Percentiles rank a stretch among this genome's conserved stretches.
These are phyloP conservation scores for Ecdyonurus torrentis DNA, from an alignment of 2,888 invertebrate genomes.

Conservation along the genomic window DNA sequence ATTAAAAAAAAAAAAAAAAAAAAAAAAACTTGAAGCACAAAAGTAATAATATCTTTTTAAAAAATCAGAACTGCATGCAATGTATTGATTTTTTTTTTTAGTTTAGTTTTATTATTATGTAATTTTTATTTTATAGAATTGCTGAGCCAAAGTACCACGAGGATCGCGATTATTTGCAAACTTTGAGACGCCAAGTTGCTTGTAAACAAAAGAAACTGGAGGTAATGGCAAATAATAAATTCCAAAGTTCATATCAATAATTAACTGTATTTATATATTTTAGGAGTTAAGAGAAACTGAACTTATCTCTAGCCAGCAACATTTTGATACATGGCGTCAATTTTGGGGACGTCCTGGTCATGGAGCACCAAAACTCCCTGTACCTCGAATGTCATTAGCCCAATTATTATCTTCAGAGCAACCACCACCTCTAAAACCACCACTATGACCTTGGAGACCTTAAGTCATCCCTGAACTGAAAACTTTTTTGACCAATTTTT, in stretches of 20 bases:
- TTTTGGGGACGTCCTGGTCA: slow-evolving; percentile 71
- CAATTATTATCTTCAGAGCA: too few species aligned
- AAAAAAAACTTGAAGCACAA: too few species aligned
- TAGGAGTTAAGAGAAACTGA: neutral
- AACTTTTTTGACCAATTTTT: too few species aligned
- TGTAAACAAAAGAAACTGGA: slow-evolving; percentile 28
- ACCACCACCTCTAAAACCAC: too few species aligned
- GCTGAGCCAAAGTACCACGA: neutral
- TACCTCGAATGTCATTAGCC: neutral
- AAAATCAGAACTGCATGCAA: too few species aligned
- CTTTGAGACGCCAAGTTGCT: slow-evolving; percentile 34
- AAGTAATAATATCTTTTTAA: too few species aligned
- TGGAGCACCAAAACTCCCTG: slow-evolving; percentile 28
- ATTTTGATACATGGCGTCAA: slow-evolving; percentile 58
- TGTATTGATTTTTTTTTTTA: too few species aligned
- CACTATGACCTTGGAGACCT: too few species aligned
- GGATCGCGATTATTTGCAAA: slow-evolving; percentile 26
- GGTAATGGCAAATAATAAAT: slow-evolving; percentile 18
- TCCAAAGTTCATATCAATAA: neutral
- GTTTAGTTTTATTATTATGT: too few species aligned
- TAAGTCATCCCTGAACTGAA: too few species aligned
- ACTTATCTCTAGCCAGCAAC: slow-evolving; percentile 25
- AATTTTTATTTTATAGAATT: neutral
- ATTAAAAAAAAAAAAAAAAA: too few species aligned
- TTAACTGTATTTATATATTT: neutral